Evolutionary conservation across 1,140 invertebrate genomes (phyloP).

Genomic region (Antheraea pernyi): DNA sequence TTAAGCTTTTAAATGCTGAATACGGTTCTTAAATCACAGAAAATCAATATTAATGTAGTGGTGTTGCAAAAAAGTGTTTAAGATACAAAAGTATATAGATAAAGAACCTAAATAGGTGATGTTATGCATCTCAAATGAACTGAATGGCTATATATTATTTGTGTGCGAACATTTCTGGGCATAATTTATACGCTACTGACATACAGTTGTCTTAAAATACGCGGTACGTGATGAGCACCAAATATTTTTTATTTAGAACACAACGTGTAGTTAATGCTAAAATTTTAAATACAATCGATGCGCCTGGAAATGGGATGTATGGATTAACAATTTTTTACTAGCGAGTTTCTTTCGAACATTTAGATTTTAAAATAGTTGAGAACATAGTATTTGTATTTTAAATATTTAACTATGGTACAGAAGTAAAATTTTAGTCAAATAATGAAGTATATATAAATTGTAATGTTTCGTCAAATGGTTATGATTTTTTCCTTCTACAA

Average conservation of each 20-base stretch:
- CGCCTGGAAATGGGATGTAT: slow-evolving; percentile 6
- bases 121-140: slow-evolving; percentile 2
- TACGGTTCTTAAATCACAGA: neutral
- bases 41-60: neutral
- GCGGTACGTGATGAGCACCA: slow-evolving; percentile 8
- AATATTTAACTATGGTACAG: too few species aligned
- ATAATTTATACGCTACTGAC: slow-evolving; percentile 13
- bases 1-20: neutral
- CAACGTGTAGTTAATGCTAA: slow-evolving; percentile 10
- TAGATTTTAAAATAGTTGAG: neutral
- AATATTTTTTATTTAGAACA: slow-evolving; percentile 14
- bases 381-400: too few species aligned
- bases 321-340: slow-evolving; percentile 6
- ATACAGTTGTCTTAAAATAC: slow-evolving; percentile 4
- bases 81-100: slow-evolving; percentile 1
- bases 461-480: too few species aligned
- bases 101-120: slow-evolving; percentile 3
- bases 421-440: too few species aligned
- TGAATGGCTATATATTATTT: neutral
- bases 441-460: too few species aligned
- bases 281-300: neutral
- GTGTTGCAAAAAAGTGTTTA: slow-evolving; percentile 1
- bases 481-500: too few species aligned
- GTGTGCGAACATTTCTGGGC: neutral
- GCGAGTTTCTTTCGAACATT: neutral